A percentile compares a stretch with the other conserved stretches of the same genome.
phyloP scores from a whole-genome alignment of 2,797 vertebrate species.

The Hipposideros larvatus region DNA sequence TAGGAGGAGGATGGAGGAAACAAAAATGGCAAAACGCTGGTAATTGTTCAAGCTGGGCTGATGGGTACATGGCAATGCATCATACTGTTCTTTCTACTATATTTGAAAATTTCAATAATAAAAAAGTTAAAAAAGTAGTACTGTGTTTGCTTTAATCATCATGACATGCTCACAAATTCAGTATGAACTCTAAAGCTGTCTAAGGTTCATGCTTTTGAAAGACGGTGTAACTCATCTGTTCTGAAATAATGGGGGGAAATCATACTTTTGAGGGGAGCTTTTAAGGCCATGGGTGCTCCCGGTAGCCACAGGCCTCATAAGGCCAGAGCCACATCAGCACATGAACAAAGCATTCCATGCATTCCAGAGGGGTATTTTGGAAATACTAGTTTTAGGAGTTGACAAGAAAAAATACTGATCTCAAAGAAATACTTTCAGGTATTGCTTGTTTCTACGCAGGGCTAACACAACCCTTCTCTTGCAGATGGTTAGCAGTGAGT shows the following conservation, averaged over 20 bases:
- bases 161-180: background rate
- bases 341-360: background rate
- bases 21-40: background rate
- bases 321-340: background rate
- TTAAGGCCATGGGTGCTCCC: background rate
- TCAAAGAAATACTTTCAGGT: background rate
- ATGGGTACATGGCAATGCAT: background rate
- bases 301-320: background rate
- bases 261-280: background rate
- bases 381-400: background rate
- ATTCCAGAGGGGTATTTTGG: background rate
- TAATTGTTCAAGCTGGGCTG: background rate
- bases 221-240: background rate
- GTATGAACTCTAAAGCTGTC: background rate
- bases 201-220: background rate
- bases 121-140: background rate
- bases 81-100: background rate
- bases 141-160: background rate
- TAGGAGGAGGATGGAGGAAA: background rate
- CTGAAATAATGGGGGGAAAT: fast-evolving
- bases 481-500: background rate
- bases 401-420: background rate
- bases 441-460: background rate
- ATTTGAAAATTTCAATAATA: background rate
- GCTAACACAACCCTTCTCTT: background rate